Conservation (phyloP, 2,113 vertebrate genomes). For the Catagonus wagneri region DNA sequence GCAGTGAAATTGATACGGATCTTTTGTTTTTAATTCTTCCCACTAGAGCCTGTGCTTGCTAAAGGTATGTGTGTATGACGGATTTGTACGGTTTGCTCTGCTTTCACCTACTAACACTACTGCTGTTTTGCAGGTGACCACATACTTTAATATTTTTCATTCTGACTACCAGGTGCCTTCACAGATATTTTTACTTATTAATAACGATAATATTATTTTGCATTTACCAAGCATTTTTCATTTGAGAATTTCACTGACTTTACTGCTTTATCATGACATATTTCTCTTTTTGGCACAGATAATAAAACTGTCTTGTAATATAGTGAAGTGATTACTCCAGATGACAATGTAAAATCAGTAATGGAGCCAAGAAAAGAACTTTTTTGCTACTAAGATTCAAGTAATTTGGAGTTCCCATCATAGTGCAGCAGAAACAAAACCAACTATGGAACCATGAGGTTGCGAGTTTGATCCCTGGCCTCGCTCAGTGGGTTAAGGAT, state of each 20-base stretch:
- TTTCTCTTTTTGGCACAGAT: conserved; percentile 33
- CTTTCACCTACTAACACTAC: background rate
- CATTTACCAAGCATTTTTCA: conserved; percentile 15
- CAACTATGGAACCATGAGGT: too few species aligned
- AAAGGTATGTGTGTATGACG: background rate
- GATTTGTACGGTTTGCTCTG: conserved; percentile 4
- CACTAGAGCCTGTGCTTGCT: background rate
- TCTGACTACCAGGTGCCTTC: background rate
- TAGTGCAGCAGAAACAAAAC: too few species aligned
- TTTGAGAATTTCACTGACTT: conserved; percentile 42
- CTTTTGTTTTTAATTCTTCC: conserved; percentile 12
- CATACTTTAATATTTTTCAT: background rate
- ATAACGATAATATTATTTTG: background rate
- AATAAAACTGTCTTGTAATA: conserved; percentile 9
- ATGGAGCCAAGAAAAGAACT: conserved; percentile 22
- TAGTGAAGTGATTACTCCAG: conserved; percentile 9
- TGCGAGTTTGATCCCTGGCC: too few species aligned
- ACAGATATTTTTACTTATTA: background rate
- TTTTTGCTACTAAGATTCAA: background rate
- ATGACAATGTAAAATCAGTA: conserved; percentile 45
- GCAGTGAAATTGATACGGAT: background rate
- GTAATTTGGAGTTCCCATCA: too few species aligned
- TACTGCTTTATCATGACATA: conserved; percentile 17
- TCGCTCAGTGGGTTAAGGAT: too few species aligned
- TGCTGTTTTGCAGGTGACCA: background rate